Base-by-base conservation (phyloP, 2,797 vertebrate species). In the Menidia menidia region DNA sequence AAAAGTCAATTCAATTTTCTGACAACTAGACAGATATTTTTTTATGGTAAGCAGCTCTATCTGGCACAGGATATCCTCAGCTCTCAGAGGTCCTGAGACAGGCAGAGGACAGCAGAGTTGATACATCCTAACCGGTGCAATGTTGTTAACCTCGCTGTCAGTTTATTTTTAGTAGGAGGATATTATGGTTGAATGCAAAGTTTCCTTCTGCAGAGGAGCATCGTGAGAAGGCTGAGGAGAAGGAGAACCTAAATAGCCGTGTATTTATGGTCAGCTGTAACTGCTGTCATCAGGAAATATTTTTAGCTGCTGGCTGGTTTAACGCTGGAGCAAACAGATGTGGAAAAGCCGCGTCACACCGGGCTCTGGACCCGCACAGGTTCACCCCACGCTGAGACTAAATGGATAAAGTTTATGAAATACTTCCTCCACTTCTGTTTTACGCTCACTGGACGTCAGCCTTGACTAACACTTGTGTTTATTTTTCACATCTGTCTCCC, bases 11-110 rank as follows among this genome's bases (percentile, higher is more conserved):
- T 25, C 25, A 25, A 25, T 25, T 25, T 25, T 25, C 25, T 25
- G 25, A 25, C 25, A 25, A 25, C n/a, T 11, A 0, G 30, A 50
- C 61, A 56, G 15, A 39, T 73, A 55, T 25, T 72, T 58, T 25
- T 1, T 2, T 16, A 44, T 62, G 73, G 59, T 68, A 6, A 8
- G 5, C 76, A 80, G 83, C 81, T 78, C 73, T 58, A 59, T 60
- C 43, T 68, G 75, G 47, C 64, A 18, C 83, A 82, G 87, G 86
- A 89, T 84, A 81, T 85, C 83, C 75, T 84, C 50, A 39, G 63
- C 32, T 61, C 47, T 69, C 15, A 32, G 6, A 77, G 76, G 55
- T 85, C 80, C 79, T 44, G 50, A 61, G 44, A 69, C 60, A 33
- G 55, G 61, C 32, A 74, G 68, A 64, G 44, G 54, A 2, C 39